A percentile compares a stretch with the other conserved stretches of the same genome.
phyloP scores from a whole-genome alignment of 1,140 invertebrate species.

The Oncopodura yosiiana region DNA sequence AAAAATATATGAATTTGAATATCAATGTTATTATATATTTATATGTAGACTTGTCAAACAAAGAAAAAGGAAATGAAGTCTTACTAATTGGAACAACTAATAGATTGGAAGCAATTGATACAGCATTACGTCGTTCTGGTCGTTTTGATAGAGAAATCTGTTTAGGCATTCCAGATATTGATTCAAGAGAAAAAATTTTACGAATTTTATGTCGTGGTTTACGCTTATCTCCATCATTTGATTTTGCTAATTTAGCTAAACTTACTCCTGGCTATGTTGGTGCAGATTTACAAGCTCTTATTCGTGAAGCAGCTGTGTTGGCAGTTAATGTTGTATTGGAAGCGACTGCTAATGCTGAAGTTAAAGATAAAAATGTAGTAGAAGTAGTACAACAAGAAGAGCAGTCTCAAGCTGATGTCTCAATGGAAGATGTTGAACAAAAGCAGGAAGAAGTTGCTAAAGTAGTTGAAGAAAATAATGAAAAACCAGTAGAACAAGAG shows the following conservation, averaged over 20 bases:
- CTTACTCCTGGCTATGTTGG: conserved; percentile 94
- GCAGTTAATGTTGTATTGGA: conserved; percentile 48
- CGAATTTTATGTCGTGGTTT: conserved; percentile 57
- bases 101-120: conserved; percentile 83
- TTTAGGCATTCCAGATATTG: conserved; percentile 81
- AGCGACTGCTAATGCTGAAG: background rate
- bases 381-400: background rate
- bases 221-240: conserved; percentile 56
- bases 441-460: background rate
- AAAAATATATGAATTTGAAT: background rate
- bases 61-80: conserved; percentile 56
- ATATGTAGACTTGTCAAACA: conserved; percentile 47
- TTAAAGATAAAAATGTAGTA: background rate
- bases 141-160: conserved; percentile 87
- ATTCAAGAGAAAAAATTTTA: conserved; percentile 65
- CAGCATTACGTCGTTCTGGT: conserved; percentile 78
- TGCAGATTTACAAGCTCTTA: conserved; percentile 79
- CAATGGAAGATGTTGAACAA: conserved; percentile 4
- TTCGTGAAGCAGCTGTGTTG: conserved; percentile 72
- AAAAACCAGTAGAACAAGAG: conserved; percentile 15
- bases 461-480: background rate
- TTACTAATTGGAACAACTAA: conserved; percentile 92
- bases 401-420: background rate
- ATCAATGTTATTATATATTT: conserved; percentile 1
- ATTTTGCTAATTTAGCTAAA: conserved; percentile 61